These are phyloP conservation scores for Barypeithes pellucidus DNA, from an alignment of 2,888 invertebrate species.

Conservation along the genomic window DNA sequence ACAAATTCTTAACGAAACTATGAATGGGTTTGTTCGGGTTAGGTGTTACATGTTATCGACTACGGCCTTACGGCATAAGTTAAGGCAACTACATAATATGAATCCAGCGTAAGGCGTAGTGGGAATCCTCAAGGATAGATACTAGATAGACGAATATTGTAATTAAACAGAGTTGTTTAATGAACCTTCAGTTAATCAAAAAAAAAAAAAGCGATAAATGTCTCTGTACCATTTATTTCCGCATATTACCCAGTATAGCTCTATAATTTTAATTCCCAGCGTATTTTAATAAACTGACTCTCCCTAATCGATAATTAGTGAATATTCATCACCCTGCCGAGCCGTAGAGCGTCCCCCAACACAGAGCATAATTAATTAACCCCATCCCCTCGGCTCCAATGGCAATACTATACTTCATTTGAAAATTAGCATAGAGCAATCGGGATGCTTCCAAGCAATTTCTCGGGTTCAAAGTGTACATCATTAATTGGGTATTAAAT, in stretches of 20 bases:
- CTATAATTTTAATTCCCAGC: slow-evolving; percentile 17
- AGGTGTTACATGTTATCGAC: no score
- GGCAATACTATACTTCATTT: slow-evolving; percentile 47
- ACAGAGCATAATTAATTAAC: slow-evolving; percentile 49
- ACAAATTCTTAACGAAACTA: no score
- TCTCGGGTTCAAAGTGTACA: slow-evolving; percentile 37
- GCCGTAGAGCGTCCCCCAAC: slow-evolving; percentile 36
- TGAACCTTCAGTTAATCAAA: no score
- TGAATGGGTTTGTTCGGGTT: no score
- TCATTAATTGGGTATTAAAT: slow-evolving; percentile 48
- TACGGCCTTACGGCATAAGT: no score
- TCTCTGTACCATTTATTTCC: neutral
- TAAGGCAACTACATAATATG: no score
- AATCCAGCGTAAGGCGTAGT: no score
- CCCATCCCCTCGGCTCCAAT: slow-evolving; percentile 37
- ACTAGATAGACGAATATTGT: no score
- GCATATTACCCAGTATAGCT: neutral
- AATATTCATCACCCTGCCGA: slow-evolving; percentile 44
- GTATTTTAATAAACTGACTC: slow-evolving; percentile 32
- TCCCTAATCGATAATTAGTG: slow-evolving; percentile 45
- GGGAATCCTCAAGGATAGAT: no score
- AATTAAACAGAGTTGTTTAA: no score
- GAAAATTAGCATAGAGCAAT: slow-evolving; percentile 50
- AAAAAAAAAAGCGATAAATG: neutral
- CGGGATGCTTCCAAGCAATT: slow-evolving; percentile 46